These are phyloP conservation scores for Poecilia gillii DNA, from an alignment of 2,797 vertebrate species.

Conservation along the genomic window DNA sequence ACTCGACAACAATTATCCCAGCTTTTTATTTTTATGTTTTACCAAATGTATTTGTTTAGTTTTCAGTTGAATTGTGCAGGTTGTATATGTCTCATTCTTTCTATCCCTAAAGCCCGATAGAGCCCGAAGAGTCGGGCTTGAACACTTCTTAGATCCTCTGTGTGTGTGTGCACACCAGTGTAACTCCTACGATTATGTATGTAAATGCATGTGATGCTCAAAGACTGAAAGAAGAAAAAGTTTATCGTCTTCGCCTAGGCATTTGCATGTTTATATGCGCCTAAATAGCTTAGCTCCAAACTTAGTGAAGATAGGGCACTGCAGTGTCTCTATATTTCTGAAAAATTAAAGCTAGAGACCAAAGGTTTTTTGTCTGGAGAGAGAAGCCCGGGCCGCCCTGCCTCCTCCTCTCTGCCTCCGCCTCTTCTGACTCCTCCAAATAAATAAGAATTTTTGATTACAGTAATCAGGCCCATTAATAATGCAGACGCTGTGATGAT, in stretches of 20 bases:
- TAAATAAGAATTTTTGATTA: conserved; percentile 89
- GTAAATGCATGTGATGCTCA: conserved; percentile 51
- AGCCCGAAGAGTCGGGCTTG: background rate
- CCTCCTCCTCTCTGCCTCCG: conserved; percentile 69
- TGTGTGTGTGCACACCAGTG: conserved; percentile 22
- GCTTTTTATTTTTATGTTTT: background rate
- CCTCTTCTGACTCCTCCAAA: conserved; percentile 78
- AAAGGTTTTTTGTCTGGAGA: conserved; percentile 82
- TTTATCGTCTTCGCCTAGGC: conserved; percentile 62
- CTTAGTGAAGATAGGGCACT: conserved; percentile 74
- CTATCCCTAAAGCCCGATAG: background rate
- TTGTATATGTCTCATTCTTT: background rate
- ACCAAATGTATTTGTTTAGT: background rate
- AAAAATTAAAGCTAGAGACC: conserved; percentile 79
- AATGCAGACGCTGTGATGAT: conserved; percentile 83
- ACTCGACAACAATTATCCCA: background rate
- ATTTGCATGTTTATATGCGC: conserved; percentile 75
- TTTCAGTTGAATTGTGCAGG: background rate
- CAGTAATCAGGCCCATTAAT: conserved; percentile 86
- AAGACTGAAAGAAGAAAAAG: conserved; percentile 63
- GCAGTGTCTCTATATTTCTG: conserved; percentile 76
- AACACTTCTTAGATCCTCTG: conserved; percentile 1
- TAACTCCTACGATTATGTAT: conserved; percentile 38
- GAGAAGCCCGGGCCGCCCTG: conserved; percentile 68
- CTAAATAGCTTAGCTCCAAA: conserved; percentile 76